A percentile compares a stretch with the other conserved stretches of the same genome.
Evolutionary conservation across 2,113 vertebrate species (phyloP).

Genomic region (Spea bombifrons): DNA sequence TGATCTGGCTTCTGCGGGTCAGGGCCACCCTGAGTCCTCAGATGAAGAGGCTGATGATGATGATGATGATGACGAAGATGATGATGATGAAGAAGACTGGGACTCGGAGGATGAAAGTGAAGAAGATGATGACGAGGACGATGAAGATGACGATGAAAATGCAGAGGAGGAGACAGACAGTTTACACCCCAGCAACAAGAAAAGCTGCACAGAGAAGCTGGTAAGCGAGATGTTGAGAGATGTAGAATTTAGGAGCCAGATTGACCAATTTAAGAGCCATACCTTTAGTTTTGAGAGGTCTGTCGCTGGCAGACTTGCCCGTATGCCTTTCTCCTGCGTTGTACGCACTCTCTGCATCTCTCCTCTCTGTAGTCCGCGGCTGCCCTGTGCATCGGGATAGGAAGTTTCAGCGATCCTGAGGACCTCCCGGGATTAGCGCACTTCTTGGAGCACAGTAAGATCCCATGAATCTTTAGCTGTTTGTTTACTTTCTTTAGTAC

Average conservation of each 20-base stretch:
- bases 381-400: conserved; percentile 87
- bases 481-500: not conserved
- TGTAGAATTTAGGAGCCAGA: not conserved
- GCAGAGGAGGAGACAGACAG: conserved; percentile 69
- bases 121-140: conserved; percentile 76
- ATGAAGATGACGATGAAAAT: conserved; percentile 69
- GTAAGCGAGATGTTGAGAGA: conserved; percentile 53
- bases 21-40: conserved; percentile 55
- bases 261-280: too few relatives aligned
- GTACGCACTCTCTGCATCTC: conserved; percentile 3
- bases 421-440: conserved; percentile 94
- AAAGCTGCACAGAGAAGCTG: conserved; percentile 84
- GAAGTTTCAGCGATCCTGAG: conserved; percentile 94
- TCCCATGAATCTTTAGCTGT: not conserved
- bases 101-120: conserved; percentile 68
- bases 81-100: conserved; percentile 38
- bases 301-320: too few relatives aligned
- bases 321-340: not conserved
- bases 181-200: conserved; percentile 61
- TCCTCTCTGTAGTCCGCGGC: conserved; percentile 83
- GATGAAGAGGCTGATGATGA: conserved; percentile 59
- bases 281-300: too few relatives aligned
- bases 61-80: conserved; percentile 62
- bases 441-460: conserved; percentile 97
- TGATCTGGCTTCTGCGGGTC: conserved; percentile 74